Percentiles rank a stretch among this genome's conserved stretches.
Evolutionary conservation across 2,888 invertebrate species (phyloP).

Genomic region (Limulus polyphemus): DNA sequence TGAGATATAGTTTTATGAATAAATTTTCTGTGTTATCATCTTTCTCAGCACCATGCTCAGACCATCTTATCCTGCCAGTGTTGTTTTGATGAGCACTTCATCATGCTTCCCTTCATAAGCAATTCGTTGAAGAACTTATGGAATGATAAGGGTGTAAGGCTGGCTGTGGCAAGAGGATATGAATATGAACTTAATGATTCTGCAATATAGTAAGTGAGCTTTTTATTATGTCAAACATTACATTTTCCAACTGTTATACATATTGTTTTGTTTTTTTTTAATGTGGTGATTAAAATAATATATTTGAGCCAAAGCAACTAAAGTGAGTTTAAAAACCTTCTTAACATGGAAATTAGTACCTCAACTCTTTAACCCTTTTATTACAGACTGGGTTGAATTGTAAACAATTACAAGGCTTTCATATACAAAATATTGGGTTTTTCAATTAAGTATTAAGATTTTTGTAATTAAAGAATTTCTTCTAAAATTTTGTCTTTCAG

Average conservation of each 20-base stretch:
- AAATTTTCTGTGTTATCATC: not conserved
- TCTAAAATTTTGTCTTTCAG: too few species aligned
- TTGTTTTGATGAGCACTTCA: constrained; percentile 34
- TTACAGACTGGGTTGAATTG: too few species aligned
- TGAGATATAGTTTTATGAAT: too few species aligned
- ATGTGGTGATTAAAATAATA: not conserved
- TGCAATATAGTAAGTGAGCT: constrained; percentile 48
- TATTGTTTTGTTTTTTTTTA: not conserved
- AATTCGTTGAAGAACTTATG: constrained; percentile 45
- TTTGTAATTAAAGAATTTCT: too few species aligned
- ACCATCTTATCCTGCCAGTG: constrained; percentile 33
- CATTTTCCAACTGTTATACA: not conserved
- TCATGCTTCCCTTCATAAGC: constrained; percentile 33
- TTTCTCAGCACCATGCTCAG: constrained; percentile 34
- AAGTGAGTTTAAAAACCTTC: too few species aligned
- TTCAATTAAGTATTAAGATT: too few species aligned
- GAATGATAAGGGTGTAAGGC: constrained; percentile 50
- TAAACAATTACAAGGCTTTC: too few species aligned
- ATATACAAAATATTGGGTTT: too few species aligned
- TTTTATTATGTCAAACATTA: constrained; percentile 2
- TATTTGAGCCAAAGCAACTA: too few species aligned
- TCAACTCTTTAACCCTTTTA: too few species aligned
- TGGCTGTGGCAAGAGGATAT: constrained; percentile 51
- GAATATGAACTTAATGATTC: constrained; percentile 55
- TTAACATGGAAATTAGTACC: too few species aligned